Evolutionary conservation across 2,888 invertebrate genomes (phyloP).

Genomic region (Kryphioiulus occultus): DNA sequence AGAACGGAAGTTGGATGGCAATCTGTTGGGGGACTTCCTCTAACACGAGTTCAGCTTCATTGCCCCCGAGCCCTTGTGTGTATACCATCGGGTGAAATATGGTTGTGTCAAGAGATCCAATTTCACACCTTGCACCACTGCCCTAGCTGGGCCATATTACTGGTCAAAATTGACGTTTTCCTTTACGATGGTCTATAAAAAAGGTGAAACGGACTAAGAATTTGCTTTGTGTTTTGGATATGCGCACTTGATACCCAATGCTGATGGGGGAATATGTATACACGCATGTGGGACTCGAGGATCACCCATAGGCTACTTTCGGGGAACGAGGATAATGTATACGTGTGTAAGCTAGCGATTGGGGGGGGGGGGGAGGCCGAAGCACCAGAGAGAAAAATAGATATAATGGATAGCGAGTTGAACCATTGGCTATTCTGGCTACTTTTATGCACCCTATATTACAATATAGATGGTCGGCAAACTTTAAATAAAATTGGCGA

Average conservation of each 20-base stretch:
- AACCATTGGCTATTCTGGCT: slow-evolving; percentile 34
- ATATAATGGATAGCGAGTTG: not conserved
- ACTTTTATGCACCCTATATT: slow-evolving; percentile 30
- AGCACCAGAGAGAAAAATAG: not conserved
- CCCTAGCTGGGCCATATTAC: slow-evolving; percentile 39
- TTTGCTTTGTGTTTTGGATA: slow-evolving; percentile 32
- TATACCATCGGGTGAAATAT: slow-evolving; percentile 38
- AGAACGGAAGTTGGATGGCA: slow-evolving; percentile 13
- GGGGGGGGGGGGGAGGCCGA: not conserved
- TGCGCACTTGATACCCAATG: slow-evolving; percentile 9
- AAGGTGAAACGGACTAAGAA: slow-evolving; percentile 40
- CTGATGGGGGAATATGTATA: slow-evolving; percentile 39
- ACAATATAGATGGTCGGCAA: slow-evolving; percentile 36
- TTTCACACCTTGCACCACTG: slow-evolving; percentile 39
- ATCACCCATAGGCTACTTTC: not conserved
- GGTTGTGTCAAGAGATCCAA: slow-evolving; percentile 39
- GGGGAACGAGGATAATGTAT: not conserved
- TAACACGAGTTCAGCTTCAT: slow-evolving; percentile 32
- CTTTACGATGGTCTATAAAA: slow-evolving; percentile 40
- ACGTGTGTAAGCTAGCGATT: not conserved
- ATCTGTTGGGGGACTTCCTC: slow-evolving; percentile 11
- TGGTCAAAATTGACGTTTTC: slow-evolving; percentile 36
- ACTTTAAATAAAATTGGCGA: slow-evolving; percentile 39
- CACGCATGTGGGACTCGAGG: not conserved
- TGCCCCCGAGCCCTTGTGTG: slow-evolving; percentile 19